Conservation (phyloP, 2,888 invertebrate genomes). For the Stratiomys singularior region DNA sequence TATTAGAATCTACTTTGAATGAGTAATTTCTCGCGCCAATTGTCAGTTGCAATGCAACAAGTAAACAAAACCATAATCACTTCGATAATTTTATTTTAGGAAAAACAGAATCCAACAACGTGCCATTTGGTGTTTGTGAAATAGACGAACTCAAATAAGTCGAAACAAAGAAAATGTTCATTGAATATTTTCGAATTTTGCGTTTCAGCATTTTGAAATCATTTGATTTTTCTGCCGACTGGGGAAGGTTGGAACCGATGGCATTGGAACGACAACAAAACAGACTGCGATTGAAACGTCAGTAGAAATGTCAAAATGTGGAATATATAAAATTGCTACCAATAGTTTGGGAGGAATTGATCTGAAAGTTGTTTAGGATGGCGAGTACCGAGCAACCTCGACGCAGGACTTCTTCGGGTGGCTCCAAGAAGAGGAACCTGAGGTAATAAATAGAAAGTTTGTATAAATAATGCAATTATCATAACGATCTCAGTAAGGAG, state of each 20-base stretch:
- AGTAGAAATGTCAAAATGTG: too few species aligned
- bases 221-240: neutral
- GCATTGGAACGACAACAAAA: slow-evolving; percentile 6
- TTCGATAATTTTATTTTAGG: too few species aligned
- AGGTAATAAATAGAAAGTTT: slow-evolving; percentile 35
- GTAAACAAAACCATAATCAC: neutral
- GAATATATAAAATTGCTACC: too few species aligned
- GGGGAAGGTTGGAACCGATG: neutral
- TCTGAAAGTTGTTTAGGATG: neutral
- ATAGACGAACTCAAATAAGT: too few species aligned
- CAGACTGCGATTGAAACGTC: too few species aligned
- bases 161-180: slow-evolving; percentile 1
- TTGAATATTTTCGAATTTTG: neutral
- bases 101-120: too few species aligned
- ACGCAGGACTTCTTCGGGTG: neutral
- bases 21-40: slow-evolving; percentile 10
- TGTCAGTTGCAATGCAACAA: neutral
- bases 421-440: slow-evolving; percentile 11
- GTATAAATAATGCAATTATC: too few species aligned
- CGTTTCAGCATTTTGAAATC: neutral
- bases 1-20: slow-evolving; percentile 12
- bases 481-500: slow-evolving; percentile 66
- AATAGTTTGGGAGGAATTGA: too few species aligned
- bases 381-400: neutral
- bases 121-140: too few species aligned